Evolutionary conservation across 2,113 vertebrate genomes (phyloP).

Genomic region (Malaclemys terrapin): DNA sequence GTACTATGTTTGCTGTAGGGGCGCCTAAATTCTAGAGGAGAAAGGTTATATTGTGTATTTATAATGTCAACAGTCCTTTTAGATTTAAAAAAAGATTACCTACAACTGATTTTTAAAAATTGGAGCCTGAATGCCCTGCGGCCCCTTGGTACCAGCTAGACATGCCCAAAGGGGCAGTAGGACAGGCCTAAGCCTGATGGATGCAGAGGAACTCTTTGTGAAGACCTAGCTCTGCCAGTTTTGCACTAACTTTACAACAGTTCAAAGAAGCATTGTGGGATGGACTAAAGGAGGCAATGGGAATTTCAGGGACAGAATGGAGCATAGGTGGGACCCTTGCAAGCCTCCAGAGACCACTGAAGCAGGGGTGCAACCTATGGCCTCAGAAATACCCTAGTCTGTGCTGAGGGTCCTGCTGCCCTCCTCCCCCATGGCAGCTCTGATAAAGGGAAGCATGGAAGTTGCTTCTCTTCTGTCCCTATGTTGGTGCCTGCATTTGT

Average conservation of each 20-base stretch:
- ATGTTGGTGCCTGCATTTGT: not conserved
- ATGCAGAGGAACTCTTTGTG: conserved; percentile 7
- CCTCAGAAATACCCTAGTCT: not conserved
- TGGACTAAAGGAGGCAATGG: not conserved
- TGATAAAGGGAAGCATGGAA: not conserved
- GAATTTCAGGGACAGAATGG: not conserved
- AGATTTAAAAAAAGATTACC: not conserved
- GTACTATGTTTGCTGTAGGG: not conserved
- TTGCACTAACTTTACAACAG: not conserved
- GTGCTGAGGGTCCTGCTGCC: not conserved
- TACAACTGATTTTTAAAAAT: not conserved
- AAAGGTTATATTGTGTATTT: not conserved
- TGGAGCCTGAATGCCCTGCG: conserved; percentile 3
- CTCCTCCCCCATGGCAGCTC: not conserved
- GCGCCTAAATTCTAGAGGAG: not conserved
- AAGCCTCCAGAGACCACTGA: not conserved
- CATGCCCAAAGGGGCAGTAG: not conserved
- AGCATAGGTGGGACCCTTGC: not conserved
- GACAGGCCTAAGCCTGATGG: not conserved
- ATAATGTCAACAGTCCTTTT: not conserved
- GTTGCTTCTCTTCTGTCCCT: not conserved
- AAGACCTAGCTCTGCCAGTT: not conserved
- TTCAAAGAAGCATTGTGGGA: not conserved
- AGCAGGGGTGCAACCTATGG: no score
- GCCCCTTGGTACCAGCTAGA: conserved; percentile 24